A percentile compares a stretch with the other conserved stretches of the same genome.
These are phyloP conservation scores for Malachius bipustulatus DNA, from an alignment of 2,888 invertebrate species.

Conservation along the genomic window DNA sequence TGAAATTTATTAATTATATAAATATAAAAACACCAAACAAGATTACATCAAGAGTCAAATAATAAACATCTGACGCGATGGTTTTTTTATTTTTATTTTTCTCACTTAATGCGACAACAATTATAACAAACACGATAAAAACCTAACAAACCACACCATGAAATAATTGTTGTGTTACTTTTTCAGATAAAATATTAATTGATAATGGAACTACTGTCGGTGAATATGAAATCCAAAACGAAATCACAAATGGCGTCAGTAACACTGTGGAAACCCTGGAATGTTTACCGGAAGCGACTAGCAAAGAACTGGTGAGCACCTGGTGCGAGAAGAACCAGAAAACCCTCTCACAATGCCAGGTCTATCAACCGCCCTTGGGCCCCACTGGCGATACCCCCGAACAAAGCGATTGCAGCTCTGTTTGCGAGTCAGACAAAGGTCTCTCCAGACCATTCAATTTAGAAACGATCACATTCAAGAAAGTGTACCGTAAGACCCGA, in stretches of 20 bases:
- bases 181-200: slow-evolving; percentile 51
- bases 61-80: too few relatives aligned
- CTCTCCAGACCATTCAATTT: slow-evolving; percentile 12
- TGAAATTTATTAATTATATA: too few relatives aligned
- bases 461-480: slow-evolving; percentile 23
- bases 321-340: slow-evolving; percentile 31
- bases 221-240: slow-evolving; percentile 42
- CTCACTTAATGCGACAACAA: slow-evolving; percentile 7
- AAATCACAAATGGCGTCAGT: slow-evolving; percentile 23
- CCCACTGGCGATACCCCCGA: slow-evolving; percentile 11
- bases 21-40: too few relatives aligned
- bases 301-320: slow-evolving; percentile 30
- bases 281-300: slow-evolving; percentile 26
- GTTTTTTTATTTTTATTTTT: too few relatives aligned
- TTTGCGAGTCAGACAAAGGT: slow-evolving; percentile 25
- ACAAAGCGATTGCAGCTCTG: slow-evolving; percentile 18
- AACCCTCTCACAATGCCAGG: too few relatives aligned
- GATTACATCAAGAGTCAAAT: too few relatives aligned
- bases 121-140: too few relatives aligned
- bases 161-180: too few relatives aligned
- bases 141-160: neutral
- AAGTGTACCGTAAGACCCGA: slow-evolving; percentile 22
- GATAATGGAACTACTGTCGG: slow-evolving; percentile 48
- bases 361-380: neutral
- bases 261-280: slow-evolving; percentile 15